Evolutionary conservation across 2,797 vertebrate genomes (phyloP).

Genomic region (Hapalemur alaotrensis): DNA sequence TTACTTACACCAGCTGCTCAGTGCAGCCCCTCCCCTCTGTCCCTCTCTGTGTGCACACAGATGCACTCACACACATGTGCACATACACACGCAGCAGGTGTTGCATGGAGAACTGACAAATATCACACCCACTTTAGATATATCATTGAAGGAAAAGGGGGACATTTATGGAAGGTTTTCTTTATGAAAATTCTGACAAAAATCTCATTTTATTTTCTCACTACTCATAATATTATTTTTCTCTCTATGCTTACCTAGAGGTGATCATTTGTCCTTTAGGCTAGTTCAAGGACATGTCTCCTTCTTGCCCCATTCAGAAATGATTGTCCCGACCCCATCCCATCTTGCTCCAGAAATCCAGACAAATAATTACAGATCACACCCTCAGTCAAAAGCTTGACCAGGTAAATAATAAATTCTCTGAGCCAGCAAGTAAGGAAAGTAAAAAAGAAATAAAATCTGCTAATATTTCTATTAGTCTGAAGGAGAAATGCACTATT

Average conservation of each 20-base stretch:
- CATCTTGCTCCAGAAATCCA: constrained; percentile 11
- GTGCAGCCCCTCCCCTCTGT: not conserved
- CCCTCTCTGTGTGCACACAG: not conserved
- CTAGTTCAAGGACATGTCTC: not conserved
- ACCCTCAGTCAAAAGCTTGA: not conserved
- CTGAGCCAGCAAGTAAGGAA: not conserved
- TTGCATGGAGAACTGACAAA: not conserved
- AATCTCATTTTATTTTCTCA: not conserved
- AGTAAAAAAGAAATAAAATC: not conserved
- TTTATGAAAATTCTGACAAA: not conserved
- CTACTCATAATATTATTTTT: constrained; percentile 13
- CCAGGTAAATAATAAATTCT: not conserved
- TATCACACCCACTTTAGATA: not conserved
- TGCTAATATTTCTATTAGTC: not conserved
- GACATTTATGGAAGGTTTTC: not conserved
- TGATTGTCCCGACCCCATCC: not conserved
- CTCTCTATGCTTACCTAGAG: not conserved
- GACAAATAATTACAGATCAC: constrained; percentile 48
- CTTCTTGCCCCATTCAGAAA: not conserved
- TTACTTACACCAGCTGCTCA: not conserved
- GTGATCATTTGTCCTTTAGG: not conserved
- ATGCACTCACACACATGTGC: not conserved
- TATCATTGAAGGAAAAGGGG: not conserved
- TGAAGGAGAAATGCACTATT: constrained; percentile 33
- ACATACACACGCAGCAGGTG: not conserved